Base-by-base conservation (phyloP, 2,888 invertebrate species). In the Sarcophaga rosellei region DNA sequence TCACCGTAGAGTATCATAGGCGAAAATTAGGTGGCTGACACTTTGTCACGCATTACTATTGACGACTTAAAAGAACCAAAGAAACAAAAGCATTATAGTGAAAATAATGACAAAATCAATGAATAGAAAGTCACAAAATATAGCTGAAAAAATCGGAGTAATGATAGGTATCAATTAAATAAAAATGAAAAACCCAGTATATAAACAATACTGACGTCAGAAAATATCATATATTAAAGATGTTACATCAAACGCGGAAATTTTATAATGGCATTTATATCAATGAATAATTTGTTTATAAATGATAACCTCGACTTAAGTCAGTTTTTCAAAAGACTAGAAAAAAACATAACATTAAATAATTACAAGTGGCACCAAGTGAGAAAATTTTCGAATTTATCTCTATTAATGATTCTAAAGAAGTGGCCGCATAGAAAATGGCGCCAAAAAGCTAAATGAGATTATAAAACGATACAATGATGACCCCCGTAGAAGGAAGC, bases 241-340 rank as follows among this genome's bases (percentile, higher is more conserved):
- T 83, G 73, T 62, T 84, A 66, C 11, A 62, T 84, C 21, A 65
- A 83, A 25, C 73, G 78, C 10, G 72, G 61, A 61, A 75, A 65
- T 45, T 74, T 53, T 63, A 70, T 77, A 20, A 15, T 77, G 15
- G 5, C 62, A 35, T 73, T 57, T 63, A 61, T 85, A 62, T 23
- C 23, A 53, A 45, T 85, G 10, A 74, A 45, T 69, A 53, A 70
- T 15, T 25, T 81, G 53, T 72, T 72, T 79, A 75, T 65, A 45
- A 76, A 76, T 70, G 76, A 72, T 47, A 84, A 74, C 57, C 11
- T 84, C 61, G 70, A 84, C 74, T 62, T 77, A 80, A 6, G 4
- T 25, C 25, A 25, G 25, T 25, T 25, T 25, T 25, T 25, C 25
- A 4, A 4, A 25, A 25, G 25, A 0, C 25, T 25, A 0, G 25